Percentiles rank a stretch among this genome's conserved stretches.
These are phyloP conservation scores for Sinosuthora webbiana DNA, from an alignment of 2,113 vertebrate species.

Conservation along the genomic window DNA sequence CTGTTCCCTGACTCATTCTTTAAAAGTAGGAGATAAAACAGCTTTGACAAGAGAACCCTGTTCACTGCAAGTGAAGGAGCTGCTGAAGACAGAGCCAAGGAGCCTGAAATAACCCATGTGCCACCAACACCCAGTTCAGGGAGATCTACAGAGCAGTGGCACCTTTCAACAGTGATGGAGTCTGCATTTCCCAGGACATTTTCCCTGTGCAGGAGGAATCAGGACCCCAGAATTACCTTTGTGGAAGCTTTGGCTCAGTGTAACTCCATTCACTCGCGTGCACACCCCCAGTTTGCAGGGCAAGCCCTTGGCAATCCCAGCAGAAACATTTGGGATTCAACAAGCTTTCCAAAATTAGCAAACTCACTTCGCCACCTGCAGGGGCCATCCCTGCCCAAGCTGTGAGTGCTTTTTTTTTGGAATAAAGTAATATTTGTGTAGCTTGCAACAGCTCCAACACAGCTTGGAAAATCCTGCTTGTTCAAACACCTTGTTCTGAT, in stretches of 20 bases:
- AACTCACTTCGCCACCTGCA: not conserved
- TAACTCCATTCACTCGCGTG: fast-evolving
- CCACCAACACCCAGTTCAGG: not conserved
- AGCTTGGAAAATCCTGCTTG: fast-evolving
- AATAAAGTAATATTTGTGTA: not conserved
- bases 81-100: not conserved
- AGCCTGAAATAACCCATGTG: not conserved
- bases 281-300: not conserved
- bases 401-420: not conserved
- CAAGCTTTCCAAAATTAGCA: not conserved
- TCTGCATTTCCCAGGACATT: not conserved
- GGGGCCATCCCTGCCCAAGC: not conserved
- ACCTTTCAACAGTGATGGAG: fast-evolving
- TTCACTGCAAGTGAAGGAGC: not conserved
- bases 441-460: not conserved
- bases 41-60: not conserved
- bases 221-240: not conserved
- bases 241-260: not conserved
- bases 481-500: not conserved
- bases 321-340: not conserved
- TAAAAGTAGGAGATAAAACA: not conserved
- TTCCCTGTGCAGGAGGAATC: not conserved
- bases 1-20: not conserved
- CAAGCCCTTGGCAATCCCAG: not conserved
- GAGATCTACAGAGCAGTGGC: not conserved